Percentiles rank a stretch among this genome's conserved stretches.
phyloP scores from a whole-genome alignment of 2,888 invertebrate species.

The Agriotes lineatus region DNA sequence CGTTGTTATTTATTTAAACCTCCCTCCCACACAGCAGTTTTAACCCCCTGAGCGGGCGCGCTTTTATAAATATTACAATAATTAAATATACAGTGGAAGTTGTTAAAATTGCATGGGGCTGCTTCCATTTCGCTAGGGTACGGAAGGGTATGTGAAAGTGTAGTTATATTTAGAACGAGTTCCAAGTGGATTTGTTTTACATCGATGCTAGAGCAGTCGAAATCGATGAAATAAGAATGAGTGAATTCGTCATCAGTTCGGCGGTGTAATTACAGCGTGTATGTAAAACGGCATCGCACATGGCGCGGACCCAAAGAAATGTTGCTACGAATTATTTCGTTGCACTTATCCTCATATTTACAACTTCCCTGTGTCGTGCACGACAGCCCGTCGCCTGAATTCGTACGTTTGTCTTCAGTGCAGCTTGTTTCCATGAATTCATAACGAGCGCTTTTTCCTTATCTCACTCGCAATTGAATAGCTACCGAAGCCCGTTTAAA shows the following conservation, averaged over 20 bases:
- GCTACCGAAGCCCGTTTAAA: no score
- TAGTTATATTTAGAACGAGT: conserved; percentile 39
- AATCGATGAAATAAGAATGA: conserved; percentile 35
- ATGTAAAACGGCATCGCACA: background rate
- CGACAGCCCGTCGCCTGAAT: conserved; percentile 11
- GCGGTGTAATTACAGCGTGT: conserved; percentile 24
- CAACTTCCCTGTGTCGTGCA: conserved; percentile 8
- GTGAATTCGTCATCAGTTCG: conserved; percentile 32
- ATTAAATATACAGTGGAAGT: conserved; percentile 65
- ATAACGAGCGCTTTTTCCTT: background rate
- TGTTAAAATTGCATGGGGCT: conserved; percentile 61
- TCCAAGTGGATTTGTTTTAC: conserved; percentile 38
- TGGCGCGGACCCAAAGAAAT: conserved; percentile 14
- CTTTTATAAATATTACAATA: conserved; percentile 66
- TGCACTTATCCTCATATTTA: conserved; percentile 14
- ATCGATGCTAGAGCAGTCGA: conserved; percentile 28
- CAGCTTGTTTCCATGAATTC: background rate
- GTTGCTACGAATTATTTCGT: conserved; percentile 18
- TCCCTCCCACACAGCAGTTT: conserved; percentile 41
- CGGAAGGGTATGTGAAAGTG: conserved; percentile 49
- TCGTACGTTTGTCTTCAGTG: background rate
- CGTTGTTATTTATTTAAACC: conserved; percentile 59
- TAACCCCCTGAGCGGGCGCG: conserved; percentile 52
- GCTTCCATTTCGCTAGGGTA: conserved; percentile 57
- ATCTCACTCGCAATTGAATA: background rate